Conservation (phyloP, 2,797 vertebrate genomes). For the Galaxias olidus region DNA sequence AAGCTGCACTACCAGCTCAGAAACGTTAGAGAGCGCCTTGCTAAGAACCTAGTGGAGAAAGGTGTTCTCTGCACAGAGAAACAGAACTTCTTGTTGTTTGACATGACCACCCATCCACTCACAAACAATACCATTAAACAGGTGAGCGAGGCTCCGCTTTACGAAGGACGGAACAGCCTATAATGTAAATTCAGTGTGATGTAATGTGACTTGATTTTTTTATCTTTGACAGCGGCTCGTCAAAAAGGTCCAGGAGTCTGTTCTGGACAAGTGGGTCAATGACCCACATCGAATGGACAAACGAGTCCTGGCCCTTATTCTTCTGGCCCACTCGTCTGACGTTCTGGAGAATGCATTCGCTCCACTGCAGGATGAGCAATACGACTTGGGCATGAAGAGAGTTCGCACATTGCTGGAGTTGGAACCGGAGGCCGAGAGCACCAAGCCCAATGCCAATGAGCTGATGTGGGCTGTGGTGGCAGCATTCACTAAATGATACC, state of each 20-base stretch:
- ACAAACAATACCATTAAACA: slow-evolving; percentile 93
- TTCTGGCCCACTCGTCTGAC: slow-evolving; percentile 93
- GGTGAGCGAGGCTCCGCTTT: slow-evolving; percentile 32
- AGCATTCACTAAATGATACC: slow-evolving; percentile 91
- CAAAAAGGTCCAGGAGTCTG: slow-evolving; percentile 93
- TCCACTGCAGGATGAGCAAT: slow-evolving; percentile 95
- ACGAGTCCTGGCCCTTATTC: slow-evolving; percentile 89
- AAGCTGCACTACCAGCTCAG: slow-evolving; percentile 96
- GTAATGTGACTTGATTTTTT: background rate
- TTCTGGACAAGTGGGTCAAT: slow-evolving; percentile 96
- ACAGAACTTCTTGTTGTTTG: slow-evolving; percentile 98
- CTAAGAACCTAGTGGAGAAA: slow-evolving; percentile 97
- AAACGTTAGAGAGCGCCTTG: slow-evolving; percentile 92
- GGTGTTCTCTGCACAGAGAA: slow-evolving; percentile 98
- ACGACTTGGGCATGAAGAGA: slow-evolving; percentile 94
- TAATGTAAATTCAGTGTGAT: background rate
- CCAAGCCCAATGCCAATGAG: slow-evolving; percentile 90
- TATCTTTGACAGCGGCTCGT: slow-evolving; percentile 81
- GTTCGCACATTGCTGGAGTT: slow-evolving; percentile 92
- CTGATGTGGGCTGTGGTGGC: slow-evolving; percentile 96
- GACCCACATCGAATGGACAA: slow-evolving; percentile 97
- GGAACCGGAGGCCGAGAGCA: slow-evolving; percentile 91
- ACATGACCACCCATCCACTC: slow-evolving; percentile 98
- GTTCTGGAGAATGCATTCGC: slow-evolving; percentile 97
- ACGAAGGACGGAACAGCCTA: background rate